Evolutionary conservation across 2,113 vertebrate genomes (phyloP).

Genomic region (Phainopepla nitens): DNA sequence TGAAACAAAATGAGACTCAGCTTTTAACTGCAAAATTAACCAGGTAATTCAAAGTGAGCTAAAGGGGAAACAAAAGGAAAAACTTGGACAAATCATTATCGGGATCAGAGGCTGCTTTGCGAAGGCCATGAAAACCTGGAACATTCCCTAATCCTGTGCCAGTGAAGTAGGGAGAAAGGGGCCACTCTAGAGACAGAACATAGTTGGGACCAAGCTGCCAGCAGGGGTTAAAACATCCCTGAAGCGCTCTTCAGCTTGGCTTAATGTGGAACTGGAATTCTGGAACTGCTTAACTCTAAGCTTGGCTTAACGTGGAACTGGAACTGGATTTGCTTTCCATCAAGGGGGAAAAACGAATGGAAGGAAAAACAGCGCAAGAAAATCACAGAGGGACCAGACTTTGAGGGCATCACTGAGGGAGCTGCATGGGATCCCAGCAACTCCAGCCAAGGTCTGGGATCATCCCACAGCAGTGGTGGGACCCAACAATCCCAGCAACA

Average conservation of each 20-base stretch:
- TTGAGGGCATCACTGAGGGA: not conserved
- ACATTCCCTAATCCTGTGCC: not conserved
- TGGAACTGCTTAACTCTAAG: too few relatives aligned
- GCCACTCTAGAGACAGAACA: not conserved
- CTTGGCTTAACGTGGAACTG: not conserved
- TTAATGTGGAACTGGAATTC: too few relatives aligned
- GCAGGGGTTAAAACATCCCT: not conserved
- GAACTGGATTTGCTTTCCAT: not conserved
- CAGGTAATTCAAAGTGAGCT: not conserved
- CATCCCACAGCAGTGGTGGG: not conserved
- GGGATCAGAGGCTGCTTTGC: not conserved
- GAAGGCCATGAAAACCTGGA: not conserved
- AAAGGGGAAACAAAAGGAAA: not conserved
- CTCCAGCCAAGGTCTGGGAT: not conserved
- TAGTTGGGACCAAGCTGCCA: not conserved
- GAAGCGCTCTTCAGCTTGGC: not conserved
- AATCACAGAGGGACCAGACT: not conserved
- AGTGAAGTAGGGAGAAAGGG: not conserved
- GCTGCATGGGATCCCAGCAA: not conserved
- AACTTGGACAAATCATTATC: not conserved
- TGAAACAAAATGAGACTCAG: not conserved
- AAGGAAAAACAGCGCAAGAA: rapidly evolving
- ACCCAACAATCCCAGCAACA: not conserved
- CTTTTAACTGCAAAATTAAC: not conserved
- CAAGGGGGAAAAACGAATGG: not conserved